These are phyloP conservation scores for Urechis unicinctus DNA, from an alignment of 2,888 invertebrate species.

Conservation along the genomic window DNA sequence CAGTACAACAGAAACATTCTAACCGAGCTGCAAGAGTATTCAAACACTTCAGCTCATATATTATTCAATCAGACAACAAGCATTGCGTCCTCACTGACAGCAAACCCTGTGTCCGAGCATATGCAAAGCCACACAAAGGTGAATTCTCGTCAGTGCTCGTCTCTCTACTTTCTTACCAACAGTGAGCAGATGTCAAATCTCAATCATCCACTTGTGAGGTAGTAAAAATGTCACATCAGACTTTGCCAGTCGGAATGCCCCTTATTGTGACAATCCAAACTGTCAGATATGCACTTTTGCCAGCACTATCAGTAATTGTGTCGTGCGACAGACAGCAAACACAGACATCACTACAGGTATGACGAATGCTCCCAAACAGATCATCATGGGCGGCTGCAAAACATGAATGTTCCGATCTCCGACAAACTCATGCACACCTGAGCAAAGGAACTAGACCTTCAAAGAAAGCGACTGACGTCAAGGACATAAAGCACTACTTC, in stretches of 20 bases:
- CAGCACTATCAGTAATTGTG: background rate
- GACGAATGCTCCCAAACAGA: background rate
- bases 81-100: too few relatives aligned
- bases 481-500: background rate
- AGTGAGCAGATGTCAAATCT: conserved; percentile 6
- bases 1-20: too few relatives aligned
- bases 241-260: conserved; percentile 5
- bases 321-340: background rate
- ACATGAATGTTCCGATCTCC: conserved; percentile 4
- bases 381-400: conserved; percentile 1
- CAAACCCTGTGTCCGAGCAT: too few relatives aligned
- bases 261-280: background rate
- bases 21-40: too few relatives aligned
- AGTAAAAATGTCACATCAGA: conserved; percentile 6
- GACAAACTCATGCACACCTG: conserved; percentile 4
- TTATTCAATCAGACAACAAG: conserved; percentile 1
- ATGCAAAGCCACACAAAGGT: conserved; percentile 1
- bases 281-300: conserved; percentile 6
- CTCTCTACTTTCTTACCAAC: conserved; percentile 8
- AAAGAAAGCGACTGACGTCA: too few relatives aligned
- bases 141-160: conserved; percentile 7
- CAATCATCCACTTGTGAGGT: conserved; percentile 3
- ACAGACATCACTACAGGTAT: background rate
- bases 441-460: conserved; percentile 6
- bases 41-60: conserved; percentile 5